Evolutionary conservation across 2,113 vertebrate genomes (phyloP).

Genomic region (Lepisosteus oculatus): DNA sequence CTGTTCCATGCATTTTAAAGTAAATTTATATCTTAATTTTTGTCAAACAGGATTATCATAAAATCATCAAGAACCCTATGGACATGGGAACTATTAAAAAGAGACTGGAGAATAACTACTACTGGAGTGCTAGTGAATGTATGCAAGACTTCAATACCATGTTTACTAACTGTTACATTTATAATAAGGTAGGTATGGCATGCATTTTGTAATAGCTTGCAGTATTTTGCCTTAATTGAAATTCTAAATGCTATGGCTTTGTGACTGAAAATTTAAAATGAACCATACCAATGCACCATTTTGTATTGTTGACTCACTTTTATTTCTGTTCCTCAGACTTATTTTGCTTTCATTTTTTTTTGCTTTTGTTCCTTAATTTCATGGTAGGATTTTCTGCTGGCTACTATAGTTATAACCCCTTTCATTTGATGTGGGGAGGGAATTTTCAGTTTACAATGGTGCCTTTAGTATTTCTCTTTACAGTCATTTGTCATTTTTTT

Average conservation of each 20-base stretch:
- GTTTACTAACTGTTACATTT: constrained; percentile 98
- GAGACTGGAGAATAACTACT: constrained; percentile 90
- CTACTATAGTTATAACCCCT: too few species aligned
- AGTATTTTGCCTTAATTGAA: not conserved
- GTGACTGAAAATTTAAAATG: not conserved
- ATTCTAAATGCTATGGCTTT: not conserved
- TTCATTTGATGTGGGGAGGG: too few species aligned
- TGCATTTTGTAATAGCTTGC: not conserved
- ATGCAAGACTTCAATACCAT: constrained; percentile 99
- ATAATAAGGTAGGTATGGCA: constrained; percentile 83
- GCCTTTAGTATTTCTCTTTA: too few species aligned
- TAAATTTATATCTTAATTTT: not conserved
- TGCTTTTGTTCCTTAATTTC: too few species aligned
- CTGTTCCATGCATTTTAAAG: not conserved
- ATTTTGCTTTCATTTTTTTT: too few species aligned
- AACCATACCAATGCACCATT: too few species aligned
- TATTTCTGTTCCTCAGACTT: too few species aligned
- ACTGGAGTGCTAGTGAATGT: constrained; percentile 91
- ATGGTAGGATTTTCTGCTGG: too few species aligned
- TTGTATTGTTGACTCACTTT: too few species aligned
- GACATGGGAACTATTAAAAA: constrained; percentile 97
- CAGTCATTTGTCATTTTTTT: too few species aligned
- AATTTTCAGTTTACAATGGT: too few species aligned
- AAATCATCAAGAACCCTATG: constrained; percentile 94
- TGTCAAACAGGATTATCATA: constrained; percentile 86